Base-by-base conservation (phyloP, 2,888 invertebrate species). In the Creontiades dilutus region DNA sequence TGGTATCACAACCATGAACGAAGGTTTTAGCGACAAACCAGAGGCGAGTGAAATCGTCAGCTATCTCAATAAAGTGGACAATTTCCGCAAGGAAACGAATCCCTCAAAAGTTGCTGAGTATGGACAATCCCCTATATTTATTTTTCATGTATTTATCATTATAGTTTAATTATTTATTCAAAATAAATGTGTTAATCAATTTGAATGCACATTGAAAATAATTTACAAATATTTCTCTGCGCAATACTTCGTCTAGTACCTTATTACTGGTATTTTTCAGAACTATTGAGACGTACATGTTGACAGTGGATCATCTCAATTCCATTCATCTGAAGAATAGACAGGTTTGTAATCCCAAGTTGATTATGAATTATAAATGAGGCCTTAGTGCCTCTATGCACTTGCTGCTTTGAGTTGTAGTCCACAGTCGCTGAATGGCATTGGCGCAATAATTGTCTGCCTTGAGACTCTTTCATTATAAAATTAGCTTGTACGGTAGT, bases 61-160 rank as follows among this genome's bases (percentile, higher is more conserved):
- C 9, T 90, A 90, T 85, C 55, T 91, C 12, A 82, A 47, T n/a
- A 90, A 84, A 75, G 89, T 91, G 46, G 89, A 91, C 23, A 46
- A 68, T 4, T 91, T 90, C 28, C 48, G 90, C 16, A 84, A 89
- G 48, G 86, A 86, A 47, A 27, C 23, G 46, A 87, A 91, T 61
- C 89, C 90, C 16, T 13, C 13, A 23, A 37, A 68, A 81, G 90
- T 90, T n/a, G 90, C 89, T 12, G 80, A 52, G 91, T 91, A 55
- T 14, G 46, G 46, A n/a, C 14, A 75, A 52, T 37, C 7, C 37
- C 3, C 7, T 37, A 37, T 37, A 37, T 4, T 37, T 4, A 37
- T 37, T 7, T 4, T 37, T 37, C 2, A 4, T 37, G 7, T 37
- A 4, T 37, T 7, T 37, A 37, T 37, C 7, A 4, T 37, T 4